Percentiles rank a stretch among this genome's conserved stretches.
Evolutionary conservation across 2,888 invertebrate species (phyloP).

Genomic region (Sminthurinus aureus): DNA sequence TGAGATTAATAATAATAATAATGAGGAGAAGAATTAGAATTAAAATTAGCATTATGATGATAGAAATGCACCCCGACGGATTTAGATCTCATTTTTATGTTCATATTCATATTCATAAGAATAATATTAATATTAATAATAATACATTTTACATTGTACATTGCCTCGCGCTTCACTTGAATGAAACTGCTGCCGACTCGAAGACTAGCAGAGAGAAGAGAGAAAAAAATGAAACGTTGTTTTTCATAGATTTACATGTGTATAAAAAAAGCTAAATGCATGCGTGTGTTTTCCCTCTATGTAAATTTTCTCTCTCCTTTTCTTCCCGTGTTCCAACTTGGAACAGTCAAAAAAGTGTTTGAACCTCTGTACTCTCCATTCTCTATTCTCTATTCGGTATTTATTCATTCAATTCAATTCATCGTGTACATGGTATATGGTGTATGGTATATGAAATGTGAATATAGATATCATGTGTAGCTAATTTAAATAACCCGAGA

Average conservation of each 20-base stretch:
- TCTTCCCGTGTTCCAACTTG: neutral
- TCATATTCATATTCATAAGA: constrained; percentile 29
- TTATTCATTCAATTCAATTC: neutral
- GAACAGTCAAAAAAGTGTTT: neutral
- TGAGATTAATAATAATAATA: too few species aligned
- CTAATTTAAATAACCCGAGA: neutral
- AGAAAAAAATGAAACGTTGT: neutral
- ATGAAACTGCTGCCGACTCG: neutral
- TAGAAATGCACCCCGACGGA: constrained; percentile 35
- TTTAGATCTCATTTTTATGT: constrained; percentile 36
- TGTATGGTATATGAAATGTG: neutral
- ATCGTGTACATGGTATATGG: neutral
- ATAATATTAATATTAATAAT: neutral
- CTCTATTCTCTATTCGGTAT: too few species aligned
- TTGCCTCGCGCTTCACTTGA: neutral
- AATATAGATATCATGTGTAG: neutral
- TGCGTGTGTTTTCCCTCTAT: neutral
- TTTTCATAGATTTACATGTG: neutral
- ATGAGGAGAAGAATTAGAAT: too few species aligned
- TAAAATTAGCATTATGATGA: neutral
- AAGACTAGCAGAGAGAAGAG: neutral
- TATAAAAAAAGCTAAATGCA: neutral
- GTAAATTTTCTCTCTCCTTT: neutral
- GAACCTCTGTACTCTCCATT: neutral
- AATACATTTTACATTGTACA: neutral